Percentiles rank a stretch among this genome's conserved stretches.
Conservation (phyloP, 2,888 invertebrate genomes). For the Habrosyne pyritoides region DNA sequence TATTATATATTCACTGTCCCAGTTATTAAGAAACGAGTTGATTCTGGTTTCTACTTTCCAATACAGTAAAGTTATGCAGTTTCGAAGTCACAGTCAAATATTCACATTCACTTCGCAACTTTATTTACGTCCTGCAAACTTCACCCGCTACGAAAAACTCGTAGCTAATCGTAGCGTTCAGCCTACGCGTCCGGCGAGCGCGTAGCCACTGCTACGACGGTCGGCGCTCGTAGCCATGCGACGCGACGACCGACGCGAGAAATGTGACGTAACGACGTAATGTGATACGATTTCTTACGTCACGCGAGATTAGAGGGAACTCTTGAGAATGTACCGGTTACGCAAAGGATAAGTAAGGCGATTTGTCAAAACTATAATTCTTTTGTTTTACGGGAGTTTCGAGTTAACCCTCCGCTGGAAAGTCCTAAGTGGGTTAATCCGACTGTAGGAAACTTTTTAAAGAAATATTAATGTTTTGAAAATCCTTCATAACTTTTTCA, state of each 20-base stretch:
- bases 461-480: no score
- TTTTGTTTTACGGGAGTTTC: conserved; percentile 7
- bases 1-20: no score
- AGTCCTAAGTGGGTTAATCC: no score
- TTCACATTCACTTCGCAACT: conserved; percentile 15
- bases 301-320: conserved; percentile 26
- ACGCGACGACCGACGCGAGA: conserved; percentile 40
- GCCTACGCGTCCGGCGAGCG: conserved; percentile 60
- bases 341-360: conserved; percentile 21
- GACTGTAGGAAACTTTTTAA: no score
- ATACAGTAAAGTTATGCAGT: not conserved
- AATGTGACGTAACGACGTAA: conserved; percentile 54
- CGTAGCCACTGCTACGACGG: conserved; percentile 74
- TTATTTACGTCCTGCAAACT: conserved; percentile 1
- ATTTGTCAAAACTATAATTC: conserved; percentile 28
- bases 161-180: conserved; percentile 49
- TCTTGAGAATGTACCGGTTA: conserved; percentile 11
- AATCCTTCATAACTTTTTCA: no score
- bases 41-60: no score
- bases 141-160: conserved; percentile 5
- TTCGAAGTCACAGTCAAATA: conserved; percentile 20
- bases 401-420: not conserved
- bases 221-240: conserved; percentile 55
- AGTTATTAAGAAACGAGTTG: no score
- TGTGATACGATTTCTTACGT: conserved; percentile 17